Evolutionary conservation across 1,140 invertebrate genomes (phyloP).

Genomic region (Drosophila saltans): DNA sequence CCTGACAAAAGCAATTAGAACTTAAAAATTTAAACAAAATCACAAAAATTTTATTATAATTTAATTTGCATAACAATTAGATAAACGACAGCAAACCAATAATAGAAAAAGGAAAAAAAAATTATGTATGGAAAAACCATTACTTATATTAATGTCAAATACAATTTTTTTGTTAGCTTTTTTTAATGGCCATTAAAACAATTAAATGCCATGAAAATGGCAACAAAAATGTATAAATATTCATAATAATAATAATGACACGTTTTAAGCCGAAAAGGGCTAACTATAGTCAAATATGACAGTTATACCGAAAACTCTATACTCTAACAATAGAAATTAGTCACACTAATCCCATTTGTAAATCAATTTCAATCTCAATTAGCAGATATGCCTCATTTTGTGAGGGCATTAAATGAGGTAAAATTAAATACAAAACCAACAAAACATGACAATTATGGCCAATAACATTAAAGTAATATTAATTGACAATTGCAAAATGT

Average conservation of each 20-base stretch:
- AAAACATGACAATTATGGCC: slow-evolving; percentile 64
- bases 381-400: not conserved
- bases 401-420: not conserved
- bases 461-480: slow-evolving; percentile 64
- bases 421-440: not conserved
- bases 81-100: slow-evolving; percentile 18
- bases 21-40: slow-evolving; percentile 40
- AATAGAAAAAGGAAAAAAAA: not conserved
- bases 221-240: slow-evolving; percentile 39
- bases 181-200: slow-evolving; percentile 72
- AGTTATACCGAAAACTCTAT: not conserved
- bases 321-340: not conserved
- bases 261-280: slow-evolving; percentile 45
- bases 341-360: too few species aligned
- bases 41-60: slow-evolving; percentile 51
- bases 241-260: slow-evolving; percentile 61
- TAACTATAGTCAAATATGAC: not conserved
- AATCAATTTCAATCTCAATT: too few species aligned
- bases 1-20: slow-evolving; percentile 61
- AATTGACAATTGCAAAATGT: slow-evolving; percentile 58
- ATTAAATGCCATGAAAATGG: slow-evolving; percentile 70
- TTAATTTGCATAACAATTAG: slow-evolving; percentile 59
- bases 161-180: slow-evolving; percentile 14
- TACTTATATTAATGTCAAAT: slow-evolving; percentile 66
- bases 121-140: slow-evolving; percentile 51